Evolutionary conservation across 2,113 vertebrate species (phyloP).

Genomic region (Passer montanus): DNA sequence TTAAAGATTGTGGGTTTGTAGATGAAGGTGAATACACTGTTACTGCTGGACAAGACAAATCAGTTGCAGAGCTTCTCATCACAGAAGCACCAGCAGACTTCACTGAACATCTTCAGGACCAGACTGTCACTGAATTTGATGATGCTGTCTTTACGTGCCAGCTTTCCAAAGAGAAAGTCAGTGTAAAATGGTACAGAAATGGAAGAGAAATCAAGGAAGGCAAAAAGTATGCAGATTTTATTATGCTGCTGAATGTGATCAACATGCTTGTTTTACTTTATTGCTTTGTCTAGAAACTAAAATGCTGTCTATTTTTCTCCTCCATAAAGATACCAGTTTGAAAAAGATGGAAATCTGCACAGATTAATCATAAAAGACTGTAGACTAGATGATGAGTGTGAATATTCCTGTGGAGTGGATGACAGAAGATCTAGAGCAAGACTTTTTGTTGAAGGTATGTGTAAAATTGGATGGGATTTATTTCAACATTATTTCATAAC

Average conservation of each 20-base stretch:
- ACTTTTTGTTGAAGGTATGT: constrained; percentile 94
- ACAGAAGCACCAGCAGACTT: constrained; percentile 97
- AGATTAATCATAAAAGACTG: constrained; percentile 90
- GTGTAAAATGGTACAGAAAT: constrained; percentile 92
- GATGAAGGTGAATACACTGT: constrained; percentile 96
- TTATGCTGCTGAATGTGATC: neutral
- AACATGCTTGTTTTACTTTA: neutral
- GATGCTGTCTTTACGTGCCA: constrained; percentile 93
- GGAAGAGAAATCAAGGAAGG: constrained; percentile 94
- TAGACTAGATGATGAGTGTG: constrained; percentile 93
- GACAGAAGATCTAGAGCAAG: constrained; percentile 92
- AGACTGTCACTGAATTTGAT: constrained; percentile 96
- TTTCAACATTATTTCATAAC: neutral
- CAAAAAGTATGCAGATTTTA: constrained; percentile 81
- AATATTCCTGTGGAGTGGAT: constrained; percentile 96
- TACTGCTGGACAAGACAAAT: constrained; percentile 87
- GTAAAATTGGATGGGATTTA: neutral
- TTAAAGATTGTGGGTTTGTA: constrained; percentile 91
- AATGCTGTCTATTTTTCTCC: neutral
- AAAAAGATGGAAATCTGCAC: constrained; percentile 89
- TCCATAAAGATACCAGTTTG: constrained; percentile 86
- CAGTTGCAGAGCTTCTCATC: constrained; percentile 91
- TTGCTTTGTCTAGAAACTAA: constrained; percentile 15
- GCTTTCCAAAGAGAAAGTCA: constrained; percentile 91
- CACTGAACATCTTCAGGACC: constrained; percentile 86